Percentiles rank a stretch among this genome's conserved stretches.
phyloP scores from a whole-genome alignment of 64 coral and sea anemone species.

The Montipora foliosa region DNA sequence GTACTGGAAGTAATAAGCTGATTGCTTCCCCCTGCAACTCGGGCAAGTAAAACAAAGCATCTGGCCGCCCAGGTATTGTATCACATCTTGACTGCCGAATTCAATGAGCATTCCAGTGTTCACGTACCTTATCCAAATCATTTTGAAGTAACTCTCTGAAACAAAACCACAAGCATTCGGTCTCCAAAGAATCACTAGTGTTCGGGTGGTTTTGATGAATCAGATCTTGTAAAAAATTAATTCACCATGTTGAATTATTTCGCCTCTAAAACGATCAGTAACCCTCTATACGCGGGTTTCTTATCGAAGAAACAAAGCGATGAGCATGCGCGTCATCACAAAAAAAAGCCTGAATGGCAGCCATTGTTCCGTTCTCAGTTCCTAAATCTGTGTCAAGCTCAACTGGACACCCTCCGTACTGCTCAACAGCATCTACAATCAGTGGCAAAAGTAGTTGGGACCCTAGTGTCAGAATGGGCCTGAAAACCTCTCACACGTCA shows the following conservation, averaged over 20 bases:
- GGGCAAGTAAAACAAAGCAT: slow-evolving; percentile 41
- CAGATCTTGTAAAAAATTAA: slow-evolving; percentile 27
- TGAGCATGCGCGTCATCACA: slow-evolving; percentile 3
- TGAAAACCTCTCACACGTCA: too few species aligned
- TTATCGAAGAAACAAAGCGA: slow-evolving; percentile 24
- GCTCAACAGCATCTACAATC: background rate
- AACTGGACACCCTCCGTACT: background rate
- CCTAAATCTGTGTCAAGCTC: background rate
- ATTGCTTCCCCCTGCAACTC: slow-evolving; percentile 19
- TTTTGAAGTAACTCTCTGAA: background rate
- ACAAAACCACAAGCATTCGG: too few species aligned
- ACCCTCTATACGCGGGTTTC: background rate
- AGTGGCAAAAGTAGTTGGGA: too few species aligned
- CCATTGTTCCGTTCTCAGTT: too few species aligned
- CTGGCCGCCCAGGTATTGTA: slow-evolving; percentile 42
- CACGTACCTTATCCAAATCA: background rate
- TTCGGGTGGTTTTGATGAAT: background rate
- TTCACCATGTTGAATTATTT: slow-evolving; percentile 31
- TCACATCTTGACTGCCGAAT: slow-evolving; percentile 41
- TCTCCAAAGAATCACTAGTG: background rate
- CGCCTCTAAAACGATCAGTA: slow-evolving; percentile 5
- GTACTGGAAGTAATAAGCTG: slow-evolving; percentile 6
- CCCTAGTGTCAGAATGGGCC: too few species aligned
- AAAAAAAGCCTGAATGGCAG: slow-evolving; percentile 31
- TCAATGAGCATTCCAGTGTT: slow-evolving; percentile 51